phyloP scores from a whole-genome alignment of 2,888 invertebrate genomes.

The Athalia circularis region DNA sequence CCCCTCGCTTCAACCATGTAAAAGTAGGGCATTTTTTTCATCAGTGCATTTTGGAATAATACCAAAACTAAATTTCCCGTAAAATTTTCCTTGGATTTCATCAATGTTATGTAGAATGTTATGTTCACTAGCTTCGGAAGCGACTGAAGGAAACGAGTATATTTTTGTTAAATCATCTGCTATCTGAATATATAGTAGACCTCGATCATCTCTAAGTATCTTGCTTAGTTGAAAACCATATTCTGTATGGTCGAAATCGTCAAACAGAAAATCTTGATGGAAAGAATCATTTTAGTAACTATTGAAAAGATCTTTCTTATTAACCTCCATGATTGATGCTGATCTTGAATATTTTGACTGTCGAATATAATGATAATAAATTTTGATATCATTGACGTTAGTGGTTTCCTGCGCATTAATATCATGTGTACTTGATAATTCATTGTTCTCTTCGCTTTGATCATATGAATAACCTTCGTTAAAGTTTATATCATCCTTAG shows the following conservation, averaged over 20 bases:
- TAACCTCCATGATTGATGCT: too few relatives aligned
- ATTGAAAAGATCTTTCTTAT: too few relatives aligned
- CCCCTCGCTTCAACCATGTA: constrained; percentile 11
- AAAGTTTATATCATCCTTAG: too few relatives aligned
- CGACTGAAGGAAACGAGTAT: background rate
- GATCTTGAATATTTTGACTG: too few relatives aligned
- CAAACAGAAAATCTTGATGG: background rate
- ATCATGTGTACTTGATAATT: too few relatives aligned
- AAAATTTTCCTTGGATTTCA: background rate
- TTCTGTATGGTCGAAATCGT: background rate
- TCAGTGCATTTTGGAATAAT: background rate
- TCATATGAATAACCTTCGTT: too few relatives aligned
- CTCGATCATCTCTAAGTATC: background rate
- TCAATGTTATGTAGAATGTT: background rate
- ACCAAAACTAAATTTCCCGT: background rate
- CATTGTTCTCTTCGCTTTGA: too few relatives aligned
- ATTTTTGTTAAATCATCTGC: background rate
- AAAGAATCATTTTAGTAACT: too few relatives aligned
- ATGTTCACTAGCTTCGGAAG: background rate
- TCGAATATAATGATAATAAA: too few relatives aligned
- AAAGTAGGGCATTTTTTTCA: background rate
- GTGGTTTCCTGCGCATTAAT: too few relatives aligned
- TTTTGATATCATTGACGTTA: too few relatives aligned
- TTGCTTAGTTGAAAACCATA: constrained; percentile 9
- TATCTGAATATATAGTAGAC: background rate